phyloP scores from a whole-genome alignment of 2,113 vertebrate species.

The Sporophila hypoxantha region DNA sequence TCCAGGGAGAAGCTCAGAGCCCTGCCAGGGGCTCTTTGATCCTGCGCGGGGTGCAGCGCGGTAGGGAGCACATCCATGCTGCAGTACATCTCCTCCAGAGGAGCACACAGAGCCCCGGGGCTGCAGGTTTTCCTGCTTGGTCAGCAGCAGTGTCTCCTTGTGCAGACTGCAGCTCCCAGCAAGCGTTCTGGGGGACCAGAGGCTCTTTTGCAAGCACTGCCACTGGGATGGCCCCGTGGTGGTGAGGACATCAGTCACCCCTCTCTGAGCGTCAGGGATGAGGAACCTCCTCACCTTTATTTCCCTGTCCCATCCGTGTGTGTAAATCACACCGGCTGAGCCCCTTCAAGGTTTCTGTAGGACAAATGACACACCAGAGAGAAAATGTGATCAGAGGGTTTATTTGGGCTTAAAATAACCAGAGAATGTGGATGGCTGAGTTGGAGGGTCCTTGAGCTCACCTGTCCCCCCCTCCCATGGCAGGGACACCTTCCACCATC shows the following conservation, averaged over 20 bases:
- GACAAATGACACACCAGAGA: rapidly evolving
- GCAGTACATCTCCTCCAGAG: not conserved
- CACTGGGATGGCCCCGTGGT: rapidly evolving
- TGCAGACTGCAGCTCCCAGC: not conserved
- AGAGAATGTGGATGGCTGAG: not conserved
- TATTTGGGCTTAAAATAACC: not conserved
- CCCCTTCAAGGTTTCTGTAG: not conserved
- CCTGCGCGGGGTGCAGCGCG: not conserved
- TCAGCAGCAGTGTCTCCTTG: not conserved
- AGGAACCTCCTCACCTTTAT: not conserved
- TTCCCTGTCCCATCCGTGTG: not conserved
- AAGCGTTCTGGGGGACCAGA: not conserved
- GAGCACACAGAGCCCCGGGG: not conserved
- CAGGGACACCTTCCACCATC: too few species aligned
- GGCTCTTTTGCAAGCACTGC: not conserved
- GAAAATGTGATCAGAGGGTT: not conserved
- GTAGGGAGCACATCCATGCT: not conserved
- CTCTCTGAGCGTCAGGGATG: not conserved
- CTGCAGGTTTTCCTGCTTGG: not conserved
- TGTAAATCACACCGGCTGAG: not conserved
- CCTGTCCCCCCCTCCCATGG: not conserved
- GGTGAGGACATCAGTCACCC: rapidly evolving
- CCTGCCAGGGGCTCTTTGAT: not conserved
- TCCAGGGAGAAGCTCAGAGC: not conserved
- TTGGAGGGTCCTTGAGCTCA: not conserved